phyloP scores from a whole-genome alignment of 2,113 vertebrate genomes.

The Anguilla rostrata region DNA sequence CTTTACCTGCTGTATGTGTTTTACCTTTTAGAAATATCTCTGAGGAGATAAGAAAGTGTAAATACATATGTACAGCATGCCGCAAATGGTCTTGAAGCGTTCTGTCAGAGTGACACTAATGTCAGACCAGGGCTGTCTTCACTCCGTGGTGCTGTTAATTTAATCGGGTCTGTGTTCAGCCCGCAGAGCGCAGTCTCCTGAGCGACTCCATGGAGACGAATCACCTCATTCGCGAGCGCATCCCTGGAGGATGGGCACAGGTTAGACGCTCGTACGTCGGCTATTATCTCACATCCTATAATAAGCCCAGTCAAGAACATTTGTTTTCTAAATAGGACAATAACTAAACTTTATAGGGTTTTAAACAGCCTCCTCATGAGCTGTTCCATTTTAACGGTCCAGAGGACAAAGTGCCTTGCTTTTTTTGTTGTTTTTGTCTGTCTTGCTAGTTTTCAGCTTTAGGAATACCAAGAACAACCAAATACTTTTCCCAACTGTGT shows the following conservation, averaged over 20 bases:
- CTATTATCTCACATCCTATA: constrained; percentile 5
- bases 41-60: background rate
- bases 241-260: constrained; percentile 9
- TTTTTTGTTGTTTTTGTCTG: background rate
- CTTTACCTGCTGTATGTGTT: background rate
- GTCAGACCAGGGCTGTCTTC: background rate
- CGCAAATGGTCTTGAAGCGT: background rate
- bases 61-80: background rate
- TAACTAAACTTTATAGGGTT: constrained; percentile 20
- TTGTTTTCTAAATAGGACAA: constrained; percentile 19
- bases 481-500: background rate
- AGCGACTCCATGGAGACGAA: background rate
- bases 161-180: background rate
- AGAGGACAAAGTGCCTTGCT: background rate
- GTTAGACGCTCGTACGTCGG: background rate
- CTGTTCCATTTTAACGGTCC: constrained; percentile 14
- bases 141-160: background rate
- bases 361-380: background rate
- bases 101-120: background rate
- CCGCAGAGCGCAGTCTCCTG: background rate
- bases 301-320: background rate
- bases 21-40: background rate
- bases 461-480: background rate
- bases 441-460: constrained; percentile 6
- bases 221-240: background rate